A percentile compares a stretch with the other conserved stretches of the same genome.
phyloP scores from a whole-genome alignment of 1,140 invertebrate species.

The Brachionus angularis region DNA sequence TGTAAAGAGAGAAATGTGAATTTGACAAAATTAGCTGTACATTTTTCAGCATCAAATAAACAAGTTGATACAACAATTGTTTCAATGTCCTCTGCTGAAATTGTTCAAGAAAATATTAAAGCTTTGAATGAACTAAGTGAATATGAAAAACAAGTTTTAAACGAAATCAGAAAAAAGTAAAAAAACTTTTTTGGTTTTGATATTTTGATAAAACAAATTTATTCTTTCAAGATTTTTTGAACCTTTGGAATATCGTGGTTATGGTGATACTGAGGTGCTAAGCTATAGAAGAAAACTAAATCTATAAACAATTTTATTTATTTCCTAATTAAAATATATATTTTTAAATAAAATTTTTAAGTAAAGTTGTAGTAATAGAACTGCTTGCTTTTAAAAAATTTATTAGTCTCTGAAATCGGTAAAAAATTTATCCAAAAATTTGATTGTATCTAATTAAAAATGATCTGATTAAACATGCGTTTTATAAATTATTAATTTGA shows the following conservation, averaged over 20 bases:
- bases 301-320: too few relatives aligned
- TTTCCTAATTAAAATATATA: too few relatives aligned
- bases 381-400: too few relatives aligned
- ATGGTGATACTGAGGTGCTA: conserved; percentile 53
- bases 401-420: too few relatives aligned
- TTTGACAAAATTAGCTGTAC: conserved; percentile 13
- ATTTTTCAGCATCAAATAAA: not conserved
- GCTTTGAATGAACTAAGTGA: conserved; percentile 47
- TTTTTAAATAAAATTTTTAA: too few relatives aligned
- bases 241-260: conserved; percentile 51
- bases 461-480: too few relatives aligned
- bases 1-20: conserved; percentile 52
- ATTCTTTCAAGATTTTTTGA: conserved; percentile 50
- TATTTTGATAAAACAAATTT: not conserved
- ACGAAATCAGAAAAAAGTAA: conserved; percentile 52
- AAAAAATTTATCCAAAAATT: too few relatives aligned
- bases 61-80: conserved; percentile 13
- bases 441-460: too few relatives aligned
- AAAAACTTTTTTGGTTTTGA: conserved; percentile 2
- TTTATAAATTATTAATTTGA: too few relatives aligned
- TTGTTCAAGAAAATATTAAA: conserved; percentile 49
- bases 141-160: conserved; percentile 48
- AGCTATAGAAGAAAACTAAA: conserved; percentile 47
- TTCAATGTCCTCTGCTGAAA: conserved; percentile 47
- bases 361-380: too few relatives aligned